These are phyloP conservation scores for Steinernema carpocapsae DNA, from an alignment of 2,888 invertebrate species.

Conservation along the genomic window DNA sequence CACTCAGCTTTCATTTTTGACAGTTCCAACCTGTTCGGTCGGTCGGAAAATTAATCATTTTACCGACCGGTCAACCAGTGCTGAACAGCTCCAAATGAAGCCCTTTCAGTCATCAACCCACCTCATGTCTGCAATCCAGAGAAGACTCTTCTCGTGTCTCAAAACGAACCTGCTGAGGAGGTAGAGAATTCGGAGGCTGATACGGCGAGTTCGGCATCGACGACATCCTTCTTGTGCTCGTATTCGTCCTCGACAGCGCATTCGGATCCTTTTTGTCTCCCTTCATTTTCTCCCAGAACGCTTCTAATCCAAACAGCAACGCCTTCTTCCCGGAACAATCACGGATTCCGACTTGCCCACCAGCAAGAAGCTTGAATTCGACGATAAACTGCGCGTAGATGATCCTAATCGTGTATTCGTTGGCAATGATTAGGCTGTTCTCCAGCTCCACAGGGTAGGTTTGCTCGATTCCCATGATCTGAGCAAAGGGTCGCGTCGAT, in stretches of 20 bases:
- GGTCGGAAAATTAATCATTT: too few relatives aligned
- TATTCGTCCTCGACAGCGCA: too few relatives aligned
- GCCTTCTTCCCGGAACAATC: constrained; percentile 47
- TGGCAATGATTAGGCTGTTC: constrained; percentile 49
- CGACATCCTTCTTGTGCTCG: background rate
- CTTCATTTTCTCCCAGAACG: constrained; percentile 40
- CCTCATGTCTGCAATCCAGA: too few relatives aligned
- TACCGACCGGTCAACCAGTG: too few relatives aligned
- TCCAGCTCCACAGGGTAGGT: constrained; percentile 43
- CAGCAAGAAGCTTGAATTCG: constrained; percentile 55
- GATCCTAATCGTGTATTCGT: constrained; percentile 52
- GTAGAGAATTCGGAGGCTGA: background rate
- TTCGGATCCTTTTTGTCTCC: background rate
- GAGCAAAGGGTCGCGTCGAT: constrained; percentile 38
- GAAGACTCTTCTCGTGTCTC: too few relatives aligned
- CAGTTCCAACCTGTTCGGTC: too few relatives aligned
- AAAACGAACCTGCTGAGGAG: background rate
- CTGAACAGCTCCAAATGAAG: too few relatives aligned
- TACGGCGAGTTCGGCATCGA: constrained; percentile 23
- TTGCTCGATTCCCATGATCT: constrained; percentile 40
- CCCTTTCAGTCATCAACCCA: too few relatives aligned
- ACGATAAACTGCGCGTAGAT: constrained; percentile 52
- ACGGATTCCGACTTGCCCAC: constrained; percentile 49
- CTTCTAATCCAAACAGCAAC: constrained; percentile 48
- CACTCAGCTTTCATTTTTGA: too few relatives aligned